Conservation (phyloP, 2,113 vertebrate species). For the Pseudopodoces humilis region DNA sequence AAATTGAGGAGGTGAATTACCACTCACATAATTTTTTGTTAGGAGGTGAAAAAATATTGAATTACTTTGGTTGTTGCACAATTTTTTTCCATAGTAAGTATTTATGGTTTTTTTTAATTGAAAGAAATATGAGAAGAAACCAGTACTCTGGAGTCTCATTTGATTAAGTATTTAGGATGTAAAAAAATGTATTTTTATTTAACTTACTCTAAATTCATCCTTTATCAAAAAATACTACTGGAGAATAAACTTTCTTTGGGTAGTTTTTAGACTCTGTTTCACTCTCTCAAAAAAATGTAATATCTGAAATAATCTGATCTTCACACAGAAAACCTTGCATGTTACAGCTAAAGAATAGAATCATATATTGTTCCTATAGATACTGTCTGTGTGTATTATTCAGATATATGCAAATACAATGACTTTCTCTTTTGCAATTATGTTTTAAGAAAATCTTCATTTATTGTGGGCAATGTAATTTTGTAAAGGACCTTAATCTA, state of each 20-base stretch:
- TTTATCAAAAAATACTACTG: neutral
- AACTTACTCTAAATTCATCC: neutral
- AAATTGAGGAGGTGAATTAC: rapidly evolving
- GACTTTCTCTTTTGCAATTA: neutral
- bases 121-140: neutral
- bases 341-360: neutral
- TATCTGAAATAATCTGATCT: neutral
- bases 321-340: neutral
- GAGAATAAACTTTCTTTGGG: neutral
- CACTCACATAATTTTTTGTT: neutral
- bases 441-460: neutral
- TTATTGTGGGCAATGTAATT: neutral
- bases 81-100: neutral
- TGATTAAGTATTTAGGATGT: neutral
- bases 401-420: neutral
- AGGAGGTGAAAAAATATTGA: neutral
- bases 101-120: neutral
- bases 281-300: neutral
- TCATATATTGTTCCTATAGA: neutral
- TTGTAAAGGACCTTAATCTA: neutral
- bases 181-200: neutral
- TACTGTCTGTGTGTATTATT: neutral
- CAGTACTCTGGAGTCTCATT: neutral
- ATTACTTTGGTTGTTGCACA: neutral
- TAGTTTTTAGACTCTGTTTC: neutral